phyloP scores from a whole-genome alignment of 37 sponge, comb jelly and placozoan genomes.

The Axinella damicornis region DNA sequence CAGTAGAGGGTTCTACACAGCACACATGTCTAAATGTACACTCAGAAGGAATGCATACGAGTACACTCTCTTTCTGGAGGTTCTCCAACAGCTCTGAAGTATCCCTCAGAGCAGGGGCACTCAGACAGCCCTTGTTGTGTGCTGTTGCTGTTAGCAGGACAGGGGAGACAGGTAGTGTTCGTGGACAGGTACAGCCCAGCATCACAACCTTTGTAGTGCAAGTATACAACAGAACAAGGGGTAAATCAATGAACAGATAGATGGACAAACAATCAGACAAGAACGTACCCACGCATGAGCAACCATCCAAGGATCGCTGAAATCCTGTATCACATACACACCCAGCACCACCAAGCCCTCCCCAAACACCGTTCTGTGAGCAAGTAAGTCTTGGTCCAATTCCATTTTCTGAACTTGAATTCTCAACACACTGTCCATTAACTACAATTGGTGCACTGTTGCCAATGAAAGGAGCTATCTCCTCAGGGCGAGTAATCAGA shows the following conservation, averaged over 20 bases:
- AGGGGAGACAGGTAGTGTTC: background rate
- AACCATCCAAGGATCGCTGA: background rate
- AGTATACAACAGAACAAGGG: too few species aligned
- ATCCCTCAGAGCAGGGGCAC: conserved; percentile 43
- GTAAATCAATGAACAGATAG: too few species aligned
- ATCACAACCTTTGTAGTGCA: too few species aligned
- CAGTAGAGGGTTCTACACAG: too few species aligned
- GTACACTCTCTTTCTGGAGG: background rate
- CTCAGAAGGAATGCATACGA: background rate
- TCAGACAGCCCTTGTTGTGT: background rate
- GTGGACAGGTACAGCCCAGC: too few species aligned
- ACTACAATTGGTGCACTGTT: background rate
- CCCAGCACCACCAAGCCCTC: background rate
- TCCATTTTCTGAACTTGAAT: conserved; percentile 10
- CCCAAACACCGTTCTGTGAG: conserved; percentile 21
- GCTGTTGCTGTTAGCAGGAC: conserved; percentile 34
- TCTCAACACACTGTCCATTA: conserved; percentile 17
- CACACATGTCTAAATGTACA: too few species aligned
- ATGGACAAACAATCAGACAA: too few species aligned
- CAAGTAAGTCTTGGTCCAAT: background rate
- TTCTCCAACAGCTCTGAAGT: conserved; percentile 40
- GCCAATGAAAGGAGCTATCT: conserved; percentile 1
- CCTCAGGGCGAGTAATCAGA: conserved; percentile 14
- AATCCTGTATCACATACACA: conserved; percentile 28
- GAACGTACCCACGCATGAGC: background rate